Conservation (phyloP, 2,888 invertebrate genomes). For the Philereme transversata region DNA sequence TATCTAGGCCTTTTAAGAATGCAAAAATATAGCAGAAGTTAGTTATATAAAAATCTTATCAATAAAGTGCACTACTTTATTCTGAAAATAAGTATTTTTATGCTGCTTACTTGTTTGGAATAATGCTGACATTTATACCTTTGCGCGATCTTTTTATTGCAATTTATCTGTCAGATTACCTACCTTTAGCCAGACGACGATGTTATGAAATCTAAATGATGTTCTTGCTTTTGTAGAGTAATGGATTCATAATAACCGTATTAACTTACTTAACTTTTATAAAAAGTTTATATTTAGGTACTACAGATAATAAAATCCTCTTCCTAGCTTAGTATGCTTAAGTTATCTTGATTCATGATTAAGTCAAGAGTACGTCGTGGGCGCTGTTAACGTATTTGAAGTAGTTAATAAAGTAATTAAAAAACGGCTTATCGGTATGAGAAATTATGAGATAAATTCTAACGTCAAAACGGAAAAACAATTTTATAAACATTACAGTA, state of each 20-base stretch:
- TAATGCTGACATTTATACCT: slow-evolving; percentile 38
- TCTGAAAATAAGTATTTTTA: slow-evolving; percentile 30
- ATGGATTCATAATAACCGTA: slow-evolving; percentile 23
- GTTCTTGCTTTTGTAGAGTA: slow-evolving; percentile 6
- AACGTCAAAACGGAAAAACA: no score
- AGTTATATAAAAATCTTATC: slow-evolving; percentile 8
- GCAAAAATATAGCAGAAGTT: no score
- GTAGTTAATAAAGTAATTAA: no score
- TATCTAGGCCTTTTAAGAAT: no score
- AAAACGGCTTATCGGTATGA: no score
- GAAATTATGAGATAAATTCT: no score
- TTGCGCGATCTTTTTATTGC: slow-evolving; percentile 32
- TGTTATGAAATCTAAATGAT: slow-evolving; percentile 38
- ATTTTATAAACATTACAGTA: no score
- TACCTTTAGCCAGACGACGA: slow-evolving; percentile 12
- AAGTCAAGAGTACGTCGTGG: neutral
- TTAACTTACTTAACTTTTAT: slow-evolving; percentile 6
- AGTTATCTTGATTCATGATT: neutral
- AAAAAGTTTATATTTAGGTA: neutral
- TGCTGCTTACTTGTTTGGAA: slow-evolving; percentile 21
- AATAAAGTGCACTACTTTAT: slow-evolving; percentile 23
- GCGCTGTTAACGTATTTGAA: no score
- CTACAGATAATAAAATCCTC: neutral
- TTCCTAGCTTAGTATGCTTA: neutral
- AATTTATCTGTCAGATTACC: slow-evolving; percentile 34